Evolutionary conservation across 2,888 invertebrate genomes (phyloP).

Genomic region (Cryptus viduatorius): DNA sequence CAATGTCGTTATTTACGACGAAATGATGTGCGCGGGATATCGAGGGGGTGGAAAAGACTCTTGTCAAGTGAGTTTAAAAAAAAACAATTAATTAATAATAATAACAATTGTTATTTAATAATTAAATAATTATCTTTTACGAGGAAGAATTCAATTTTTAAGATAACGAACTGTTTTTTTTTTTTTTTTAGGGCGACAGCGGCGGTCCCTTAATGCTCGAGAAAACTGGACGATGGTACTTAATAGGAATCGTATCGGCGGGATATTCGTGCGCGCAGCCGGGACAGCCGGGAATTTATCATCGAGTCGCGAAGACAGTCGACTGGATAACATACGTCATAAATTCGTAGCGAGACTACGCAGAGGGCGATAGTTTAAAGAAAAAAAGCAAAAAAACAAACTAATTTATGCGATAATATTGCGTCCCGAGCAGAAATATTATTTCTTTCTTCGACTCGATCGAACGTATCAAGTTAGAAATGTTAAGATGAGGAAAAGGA

Average conservation of each 20-base stretch:
- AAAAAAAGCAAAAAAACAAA: neutral
- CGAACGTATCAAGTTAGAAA: constrained; percentile 11
- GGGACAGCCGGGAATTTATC: constrained; percentile 97
- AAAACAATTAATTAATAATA: too few relatives aligned
- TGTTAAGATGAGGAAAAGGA: neutral
- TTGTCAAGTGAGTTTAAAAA: constrained; percentile 86
- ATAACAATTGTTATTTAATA: too few relatives aligned
- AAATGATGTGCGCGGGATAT: constrained; percentile 98
- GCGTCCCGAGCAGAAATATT: neutral
- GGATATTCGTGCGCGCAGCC: constrained; percentile 97
- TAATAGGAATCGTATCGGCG: constrained; percentile 96
- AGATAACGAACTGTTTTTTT: constrained; percentile 4
- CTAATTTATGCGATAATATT: neutral
- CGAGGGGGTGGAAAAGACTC: constrained; percentile 94
- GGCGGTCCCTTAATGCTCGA: constrained; percentile 97
- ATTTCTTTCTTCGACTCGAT: constrained; percentile 34
- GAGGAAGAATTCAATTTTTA: too few relatives aligned
- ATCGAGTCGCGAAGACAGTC: constrained; percentile 96
- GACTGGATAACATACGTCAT: constrained; percentile 94
- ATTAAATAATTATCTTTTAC: too few relatives aligned
- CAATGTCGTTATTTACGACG: constrained; percentile 96
- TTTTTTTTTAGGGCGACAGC: constrained; percentile 90
- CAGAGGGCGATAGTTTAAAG: neutral
- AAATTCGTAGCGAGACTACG: constrained; percentile 83
- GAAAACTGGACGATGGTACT: constrained; percentile 94